Evolutionary conservation across 1,140 invertebrate species (phyloP), one percentile per base, ranked within the genome.

Genomic region (Drosophila repletoides): DNA sequence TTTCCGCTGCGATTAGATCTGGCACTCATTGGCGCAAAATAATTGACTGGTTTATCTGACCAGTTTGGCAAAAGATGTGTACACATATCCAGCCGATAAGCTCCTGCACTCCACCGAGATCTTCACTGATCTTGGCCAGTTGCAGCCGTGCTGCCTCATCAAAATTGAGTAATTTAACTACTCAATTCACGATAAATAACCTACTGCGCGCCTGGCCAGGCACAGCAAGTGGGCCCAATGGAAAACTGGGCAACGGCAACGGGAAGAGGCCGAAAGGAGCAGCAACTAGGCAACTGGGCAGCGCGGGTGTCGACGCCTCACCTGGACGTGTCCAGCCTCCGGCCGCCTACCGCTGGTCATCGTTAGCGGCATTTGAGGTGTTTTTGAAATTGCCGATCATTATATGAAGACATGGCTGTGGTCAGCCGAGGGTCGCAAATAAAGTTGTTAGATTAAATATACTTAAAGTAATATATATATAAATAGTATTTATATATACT

Each of bases 141-240:
- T 40, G 29, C n/a, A n/a, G n/a, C 65, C 31, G 14, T 45, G 40
- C 21, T 31, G 43, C 33, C 68, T 67, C 72, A 61, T 72, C 64
- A 72, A 86, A 86, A 86, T 86, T 86, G 80, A 86, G 80, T 86
- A 86, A 86, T 86, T 86, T 80, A 86, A 86, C 75, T 86, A 87
- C 80, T 80, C 80, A 86, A 87, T 87, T 86, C 72, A 45, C 80
- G 76, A 86, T 80, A 86, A 86, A 86, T 86, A 86, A 80, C 72
- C 80, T 36, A 80, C 80, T 79, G 52, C 14, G 24, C 12, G 24
- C 21, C 38, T 53, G 56, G 26, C 28, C 46, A 29, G 24, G 19
- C 64, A 64, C 46, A 55, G 56, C 46, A 60, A 58, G 56, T 73
- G 65, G 17, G 12, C 26, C 52, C 38, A 65, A 7, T 36, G 51